Percentiles rank a stretch among this genome's conserved stretches.
phyloP scores from a whole-genome alignment of 2,113 vertebrate genomes.

The Ceyx cyanopectus region DNA sequence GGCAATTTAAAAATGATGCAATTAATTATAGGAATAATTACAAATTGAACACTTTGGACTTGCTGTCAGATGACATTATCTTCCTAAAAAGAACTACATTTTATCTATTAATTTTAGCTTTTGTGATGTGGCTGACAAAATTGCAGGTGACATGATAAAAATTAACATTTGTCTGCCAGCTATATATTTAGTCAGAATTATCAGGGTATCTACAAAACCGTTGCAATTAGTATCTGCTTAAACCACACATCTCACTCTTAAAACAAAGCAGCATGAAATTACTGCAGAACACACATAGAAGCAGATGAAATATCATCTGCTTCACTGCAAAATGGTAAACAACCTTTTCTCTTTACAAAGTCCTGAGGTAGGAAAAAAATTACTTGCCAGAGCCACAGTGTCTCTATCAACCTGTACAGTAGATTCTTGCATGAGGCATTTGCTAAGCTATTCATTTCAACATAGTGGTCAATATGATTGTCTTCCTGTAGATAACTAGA shows the following conservation, averaged over 20 bases:
- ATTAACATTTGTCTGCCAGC: not conserved
- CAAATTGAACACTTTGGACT: not conserved
- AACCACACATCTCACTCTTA: not conserved
- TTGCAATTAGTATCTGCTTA: not conserved
- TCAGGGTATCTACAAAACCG: not conserved
- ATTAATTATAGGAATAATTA: not conserved
- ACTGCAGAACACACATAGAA: not conserved
- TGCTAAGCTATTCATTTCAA: not conserved
- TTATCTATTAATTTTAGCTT: not conserved
- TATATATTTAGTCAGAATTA: not conserved
- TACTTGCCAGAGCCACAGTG: not conserved
- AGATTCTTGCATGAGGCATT: not conserved
- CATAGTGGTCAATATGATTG: not conserved
- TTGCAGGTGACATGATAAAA: not conserved
- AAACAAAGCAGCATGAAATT: slow-evolving; percentile 17
- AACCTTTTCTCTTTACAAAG: not conserved
- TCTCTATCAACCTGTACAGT: not conserved
- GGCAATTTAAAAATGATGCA: not conserved
- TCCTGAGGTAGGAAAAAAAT: not conserved
- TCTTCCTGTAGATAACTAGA: not conserved
- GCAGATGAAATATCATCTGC: not conserved
- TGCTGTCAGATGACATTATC: not conserved
- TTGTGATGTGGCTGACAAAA: not conserved
- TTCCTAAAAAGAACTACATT: not conserved
- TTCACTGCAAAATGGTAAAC: not conserved